These are phyloP conservation scores for Drosophila prosaltans DNA, from an alignment of 1,140 invertebrate species.

Conservation along the genomic window DNA sequence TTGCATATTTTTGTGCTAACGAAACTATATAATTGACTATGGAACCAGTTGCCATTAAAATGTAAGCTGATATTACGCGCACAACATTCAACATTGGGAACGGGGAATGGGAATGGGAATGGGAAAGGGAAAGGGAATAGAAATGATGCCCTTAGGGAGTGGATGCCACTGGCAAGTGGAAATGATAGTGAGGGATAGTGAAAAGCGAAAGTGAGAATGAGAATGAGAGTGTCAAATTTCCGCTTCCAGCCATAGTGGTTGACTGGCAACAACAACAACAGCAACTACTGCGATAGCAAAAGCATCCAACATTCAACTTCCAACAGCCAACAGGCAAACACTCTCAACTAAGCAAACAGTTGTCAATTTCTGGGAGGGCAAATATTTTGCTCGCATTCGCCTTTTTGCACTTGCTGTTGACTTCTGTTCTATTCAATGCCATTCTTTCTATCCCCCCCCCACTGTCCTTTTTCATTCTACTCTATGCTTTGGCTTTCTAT, in stretches of 20 bases:
- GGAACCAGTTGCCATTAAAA: conserved; percentile 59
- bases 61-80: conserved; percentile 76
- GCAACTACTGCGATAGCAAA: conserved; percentile 13
- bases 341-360: conserved; percentile 80
- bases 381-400: conserved; percentile 74
- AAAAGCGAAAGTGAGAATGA: conserved; percentile 48
- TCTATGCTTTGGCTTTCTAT: neutral
- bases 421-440: conserved; percentile 35
- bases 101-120: conserved; percentile 28
- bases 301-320: conserved; percentile 1
- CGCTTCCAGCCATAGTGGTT: conserved; percentile 51
- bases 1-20: conserved; percentile 68
- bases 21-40: conserved; percentile 73
- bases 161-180: conserved; percentile 22
- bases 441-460: neutral
- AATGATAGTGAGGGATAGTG: neutral
- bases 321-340: conserved; percentile 51
- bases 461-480: too few relatives aligned
- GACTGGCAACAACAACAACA: conserved; percentile 29
- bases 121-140: conserved; percentile 24
- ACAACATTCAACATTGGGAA: conserved; percentile 33
- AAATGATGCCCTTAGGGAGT: conserved; percentile 4
- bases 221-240: conserved; percentile 78
- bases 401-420: conserved; percentile 69
- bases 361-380: conserved; percentile 76